A percentile compares a stretch with the other conserved stretches of the same genome.
Conservation (phyloP, 2,888 invertebrate species). For the Eurois occulta region DNA sequence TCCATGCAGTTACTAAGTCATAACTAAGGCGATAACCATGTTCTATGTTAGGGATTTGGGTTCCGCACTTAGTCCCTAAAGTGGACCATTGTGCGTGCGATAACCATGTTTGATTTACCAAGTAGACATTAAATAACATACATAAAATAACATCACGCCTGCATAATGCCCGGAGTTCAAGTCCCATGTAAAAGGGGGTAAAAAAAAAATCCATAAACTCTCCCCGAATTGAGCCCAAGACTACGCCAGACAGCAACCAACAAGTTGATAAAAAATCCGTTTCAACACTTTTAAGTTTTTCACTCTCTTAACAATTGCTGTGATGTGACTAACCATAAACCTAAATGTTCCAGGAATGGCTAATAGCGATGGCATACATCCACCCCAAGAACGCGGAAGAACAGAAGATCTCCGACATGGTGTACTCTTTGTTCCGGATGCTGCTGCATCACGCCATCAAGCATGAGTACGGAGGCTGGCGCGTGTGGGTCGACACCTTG, state of each 20-base stretch:
- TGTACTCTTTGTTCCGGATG: constrained; percentile 99
- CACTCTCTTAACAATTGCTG: background rate
- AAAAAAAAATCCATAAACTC: background rate
- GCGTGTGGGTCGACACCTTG: constrained; percentile 99
- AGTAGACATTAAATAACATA: too few relatives aligned
- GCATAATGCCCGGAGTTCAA: background rate
- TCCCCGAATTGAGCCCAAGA: background rate
- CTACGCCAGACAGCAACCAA: too few relatives aligned
- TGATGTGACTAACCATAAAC: background rate
- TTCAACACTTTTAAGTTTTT: too few relatives aligned
- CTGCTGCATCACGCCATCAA: constrained; percentile 99
- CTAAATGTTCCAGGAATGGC: constrained; percentile 91
- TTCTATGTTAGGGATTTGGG: too few relatives aligned
- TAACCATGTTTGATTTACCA: background rate
- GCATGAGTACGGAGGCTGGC: constrained; percentile 99
- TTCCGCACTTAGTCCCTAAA: too few relatives aligned
- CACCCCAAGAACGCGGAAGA: constrained; percentile 98
- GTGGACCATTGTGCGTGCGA: too few relatives aligned
- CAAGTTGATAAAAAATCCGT: too few relatives aligned
- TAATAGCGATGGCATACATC: constrained; percentile 99
- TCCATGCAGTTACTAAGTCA: background rate
- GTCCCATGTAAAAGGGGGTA: background rate
- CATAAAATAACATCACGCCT: background rate
- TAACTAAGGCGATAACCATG: background rate
- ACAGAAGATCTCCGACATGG: constrained; percentile 99